Conservation (phyloP, 2,888 invertebrate genomes). For the Eulithis testata region DNA sequence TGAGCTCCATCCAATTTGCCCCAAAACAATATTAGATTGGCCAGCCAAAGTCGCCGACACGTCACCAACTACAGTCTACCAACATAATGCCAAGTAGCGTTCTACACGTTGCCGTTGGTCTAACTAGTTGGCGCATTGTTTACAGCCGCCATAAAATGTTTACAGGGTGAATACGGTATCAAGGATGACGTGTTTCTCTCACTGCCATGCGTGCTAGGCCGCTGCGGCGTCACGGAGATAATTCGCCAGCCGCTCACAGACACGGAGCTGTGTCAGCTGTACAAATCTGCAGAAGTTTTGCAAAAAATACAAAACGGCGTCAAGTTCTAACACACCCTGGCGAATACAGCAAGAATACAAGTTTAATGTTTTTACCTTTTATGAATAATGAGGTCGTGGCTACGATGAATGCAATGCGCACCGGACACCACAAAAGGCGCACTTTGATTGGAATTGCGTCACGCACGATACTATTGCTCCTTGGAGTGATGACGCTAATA, state of each 20-base stretch:
- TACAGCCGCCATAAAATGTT: neutral
- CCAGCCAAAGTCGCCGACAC: too few relatives aligned
- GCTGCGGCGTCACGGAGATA: conserved; percentile 88
- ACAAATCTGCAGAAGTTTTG: conserved; percentile 88
- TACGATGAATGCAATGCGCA: neutral
- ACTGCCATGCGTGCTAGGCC: conserved; percentile 91
- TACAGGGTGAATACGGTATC: conserved; percentile 92
- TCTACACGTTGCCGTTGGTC: too few relatives aligned
- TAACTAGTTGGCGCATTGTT: too few relatives aligned
- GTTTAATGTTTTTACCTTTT: neutral
- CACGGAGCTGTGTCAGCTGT: conserved; percentile 85
- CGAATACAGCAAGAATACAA: neutral
- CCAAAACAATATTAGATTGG: too few relatives aligned
- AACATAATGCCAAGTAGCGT: too few relatives aligned
- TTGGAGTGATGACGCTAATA: too few relatives aligned
- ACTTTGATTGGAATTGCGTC: too few relatives aligned
- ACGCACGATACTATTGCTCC: too few relatives aligned
- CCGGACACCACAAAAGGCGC: too few relatives aligned
- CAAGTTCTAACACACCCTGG: conserved; percentile 53
- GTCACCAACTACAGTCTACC: too few relatives aligned
- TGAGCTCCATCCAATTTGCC: too few relatives aligned
- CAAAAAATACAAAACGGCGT: conserved; percentile 85
- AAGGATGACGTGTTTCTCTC: conserved; percentile 93
- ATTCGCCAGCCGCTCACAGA: conserved; percentile 89
- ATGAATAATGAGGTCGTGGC: neutral